Evolutionary conservation across 2,888 invertebrate genomes (phyloP), one percentile per base, ranked within the genome.

Genomic region (Ormyrus rosae): DNA sequence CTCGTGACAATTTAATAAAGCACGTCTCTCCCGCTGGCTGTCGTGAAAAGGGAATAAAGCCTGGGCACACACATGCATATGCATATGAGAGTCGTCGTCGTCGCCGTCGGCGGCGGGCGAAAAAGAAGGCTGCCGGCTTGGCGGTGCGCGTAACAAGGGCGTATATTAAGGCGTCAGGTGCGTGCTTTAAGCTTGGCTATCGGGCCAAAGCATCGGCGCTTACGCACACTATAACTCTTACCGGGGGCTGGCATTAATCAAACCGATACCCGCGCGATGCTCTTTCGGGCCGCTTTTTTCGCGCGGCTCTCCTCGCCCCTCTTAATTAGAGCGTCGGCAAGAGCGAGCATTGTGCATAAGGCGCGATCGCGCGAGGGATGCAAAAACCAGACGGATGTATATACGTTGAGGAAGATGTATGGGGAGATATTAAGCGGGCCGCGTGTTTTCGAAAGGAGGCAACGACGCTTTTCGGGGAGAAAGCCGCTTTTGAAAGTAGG

Each of bases 211-310:
- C 63, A 69, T 76, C 65, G 72, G 19, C 10, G n/a, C 10, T 68
- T 53, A 48, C 77, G 77, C 79, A 81, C 82, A 34, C 80, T 69
- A 82, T 82, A 83, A 83, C 81, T 84, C 83, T 63, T 82, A 81
- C 53, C 53, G 78, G 82, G 83, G 80, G 83, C 75, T 81, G 84
- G 81, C 84, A 84, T 84, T 84, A 85, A 87, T 85, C 86, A 84
- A 86, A 85, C 85, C 84, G 85, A 85, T 85, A 83, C 84, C 83
- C 78, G 46, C 77, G 80, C 74, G 46, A 78, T 82, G 80, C 80
- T 79, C 76, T 83, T 68, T 63, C 34, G 34, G 34, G 34, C 34
- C 60, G 19, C 55, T 19, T 81, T 75, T 84, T 84, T 83, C 82
- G 80, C 82, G 80, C 34, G 0, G 34, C 34, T 34, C 34, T 34